A percentile compares a stretch with the other conserved stretches of the same genome.
These are phyloP conservation scores for Saguinus imperator DNA, from an alignment of 2,113 vertebrate species.

Conservation along the genomic window DNA sequence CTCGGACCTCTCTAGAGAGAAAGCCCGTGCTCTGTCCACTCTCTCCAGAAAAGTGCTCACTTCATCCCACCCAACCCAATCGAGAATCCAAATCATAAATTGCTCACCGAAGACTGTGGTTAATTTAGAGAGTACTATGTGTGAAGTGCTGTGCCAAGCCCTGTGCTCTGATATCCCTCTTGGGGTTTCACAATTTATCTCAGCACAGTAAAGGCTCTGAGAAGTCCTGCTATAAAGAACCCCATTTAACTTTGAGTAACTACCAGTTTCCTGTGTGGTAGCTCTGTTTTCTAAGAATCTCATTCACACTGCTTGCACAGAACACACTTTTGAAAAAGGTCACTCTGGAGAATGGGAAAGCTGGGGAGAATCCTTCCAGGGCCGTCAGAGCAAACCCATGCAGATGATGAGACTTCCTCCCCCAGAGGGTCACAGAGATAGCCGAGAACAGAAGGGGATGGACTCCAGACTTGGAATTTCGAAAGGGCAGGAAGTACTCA, in stretches of 20 bases:
- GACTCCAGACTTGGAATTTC: not conserved
- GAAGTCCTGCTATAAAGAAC: not conserved
- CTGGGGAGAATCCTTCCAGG: not conserved
- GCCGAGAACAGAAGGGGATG: not conserved
- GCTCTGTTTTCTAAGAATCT: not conserved
- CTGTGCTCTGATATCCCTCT: no score
- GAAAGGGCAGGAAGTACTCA: not conserved
- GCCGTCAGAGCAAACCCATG: not conserved
- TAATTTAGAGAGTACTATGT: not conserved
- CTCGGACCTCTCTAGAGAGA: not conserved
- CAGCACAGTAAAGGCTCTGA: not conserved
- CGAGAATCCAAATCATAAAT: not conserved
- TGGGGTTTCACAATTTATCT: not conserved
- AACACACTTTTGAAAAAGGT: not conserved
- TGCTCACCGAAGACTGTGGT: not conserved
- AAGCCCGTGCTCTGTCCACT: not conserved
- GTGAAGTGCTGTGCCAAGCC: not conserved
- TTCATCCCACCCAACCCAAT: not conserved
- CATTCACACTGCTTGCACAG: rapidly evolving
- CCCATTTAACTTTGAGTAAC: not conserved
- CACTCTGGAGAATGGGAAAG: not conserved
- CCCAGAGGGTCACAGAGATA: not conserved
- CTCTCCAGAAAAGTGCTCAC: rapidly evolving
- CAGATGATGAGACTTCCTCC: not conserved
- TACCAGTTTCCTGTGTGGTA: not conserved